Percentiles rank a stretch among this genome's conserved stretches.
phyloP scores from a whole-genome alignment of 2,888 invertebrate genomes.

The Pemphredon lugubris region DNA sequence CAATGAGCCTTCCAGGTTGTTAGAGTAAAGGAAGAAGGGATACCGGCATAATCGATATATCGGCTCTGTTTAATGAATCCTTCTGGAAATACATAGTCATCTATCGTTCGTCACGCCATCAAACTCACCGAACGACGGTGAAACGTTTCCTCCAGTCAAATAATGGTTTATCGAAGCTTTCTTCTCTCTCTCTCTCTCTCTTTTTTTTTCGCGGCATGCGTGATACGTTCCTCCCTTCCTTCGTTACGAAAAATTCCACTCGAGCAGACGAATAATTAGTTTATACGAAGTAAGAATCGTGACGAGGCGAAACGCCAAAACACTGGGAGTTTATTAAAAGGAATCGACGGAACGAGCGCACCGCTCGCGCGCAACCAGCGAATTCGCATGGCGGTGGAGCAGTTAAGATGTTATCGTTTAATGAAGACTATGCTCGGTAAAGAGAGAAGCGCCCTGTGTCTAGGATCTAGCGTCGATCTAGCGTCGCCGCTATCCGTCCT shows the following conservation, averaged over 20 bases:
- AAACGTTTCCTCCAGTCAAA: slow-evolving; percentile 21
- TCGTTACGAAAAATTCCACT: not conserved
- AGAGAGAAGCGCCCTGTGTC: slow-evolving; percentile 52
- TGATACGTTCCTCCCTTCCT: not conserved
- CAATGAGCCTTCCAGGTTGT: slow-evolving; percentile 7
- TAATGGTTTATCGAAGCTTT: not conserved
- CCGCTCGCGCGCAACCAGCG: slow-evolving; percentile 13
- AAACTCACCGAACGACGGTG: slow-evolving; percentile 11
- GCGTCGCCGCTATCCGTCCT: slow-evolving; percentile 26
- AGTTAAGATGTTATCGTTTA: slow-evolving; percentile 76
- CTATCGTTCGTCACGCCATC: slow-evolving; percentile 46
- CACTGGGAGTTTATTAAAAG: slow-evolving; percentile 21
- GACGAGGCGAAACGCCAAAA: not conserved
- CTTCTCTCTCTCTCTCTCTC: too few species aligned
- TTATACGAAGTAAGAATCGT: not conserved
- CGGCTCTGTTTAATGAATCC: slow-evolving; percentile 51
- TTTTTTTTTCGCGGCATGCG: not conserved
- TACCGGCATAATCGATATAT: slow-evolving; percentile 43
- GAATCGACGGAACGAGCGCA: slow-evolving; percentile 27
- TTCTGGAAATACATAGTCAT: slow-evolving; percentile 48
- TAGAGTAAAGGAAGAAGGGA: slow-evolving; percentile 18
- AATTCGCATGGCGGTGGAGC: slow-evolving; percentile 60
- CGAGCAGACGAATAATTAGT: slow-evolving; percentile 2
- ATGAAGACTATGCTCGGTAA: slow-evolving; percentile 67
- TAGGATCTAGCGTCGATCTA: slow-evolving; percentile 36